Evolutionary conservation across 2,888 invertebrate genomes (phyloP), one percentile per base, ranked within the genome.

Genomic region (Zele albiditarsus): DNA sequence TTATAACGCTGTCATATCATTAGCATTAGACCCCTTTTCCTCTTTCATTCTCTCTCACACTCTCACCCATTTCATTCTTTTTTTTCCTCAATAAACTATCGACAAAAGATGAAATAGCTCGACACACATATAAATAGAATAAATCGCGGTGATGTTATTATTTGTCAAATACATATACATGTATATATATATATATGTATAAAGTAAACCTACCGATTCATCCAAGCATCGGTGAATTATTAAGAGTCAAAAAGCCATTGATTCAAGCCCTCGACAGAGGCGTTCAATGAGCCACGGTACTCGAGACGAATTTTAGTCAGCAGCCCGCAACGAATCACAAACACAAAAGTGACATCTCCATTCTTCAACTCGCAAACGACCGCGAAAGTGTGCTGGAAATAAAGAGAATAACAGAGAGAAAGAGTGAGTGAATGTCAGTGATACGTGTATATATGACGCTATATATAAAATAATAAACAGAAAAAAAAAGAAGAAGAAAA

Each of bases 341-440:
- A 75, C 76, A 86, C 85, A 86, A 86, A 83, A 82, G 83, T 82
- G 87, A 89, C 85, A 82, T 88, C 87, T 88, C 86, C 82, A 87
- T 88, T 84, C 82, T 80, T 81, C 84, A 81, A 68, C 80, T 76
- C 70, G 71, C 73, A 73, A 81, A 81, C 79, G 79, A 80, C 74
- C 65, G 33, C 71, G 77, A 71, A 67, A 74, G 73, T 60, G 70
- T 75, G 80, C 69, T 73, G 76, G 78, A 77, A 62, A 67, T 71
- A 49, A 62, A 33, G 38, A 31, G 63, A 57, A 74, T 38, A 53
- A 67, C 58, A 53, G 75, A 75, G 76, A 79, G 72, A 78, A 76
- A 63, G 70, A 68, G n/a, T n/a, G 71, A 63, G 58, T 63, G 73
- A 73, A 74, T 78, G 63, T 68, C 49, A 20, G 31, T 67, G 69